Conservation (phyloP, 1,140 invertebrate genomes). For the Pseudobourletiella spinata region DNA sequence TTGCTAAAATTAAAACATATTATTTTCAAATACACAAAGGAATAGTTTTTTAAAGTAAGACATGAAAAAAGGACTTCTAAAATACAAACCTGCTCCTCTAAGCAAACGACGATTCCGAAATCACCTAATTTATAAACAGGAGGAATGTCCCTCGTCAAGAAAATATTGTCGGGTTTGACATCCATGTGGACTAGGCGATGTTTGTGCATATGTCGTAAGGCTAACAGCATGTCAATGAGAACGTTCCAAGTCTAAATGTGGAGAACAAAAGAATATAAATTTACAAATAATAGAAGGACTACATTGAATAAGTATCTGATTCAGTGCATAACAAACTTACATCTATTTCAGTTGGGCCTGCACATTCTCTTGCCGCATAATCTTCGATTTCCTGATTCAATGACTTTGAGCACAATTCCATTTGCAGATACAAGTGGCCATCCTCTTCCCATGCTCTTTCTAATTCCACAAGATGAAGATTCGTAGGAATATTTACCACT, state of each 20-base stretch:
- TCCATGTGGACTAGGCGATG: conserved; percentile 54
- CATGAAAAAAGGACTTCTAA: background rate
- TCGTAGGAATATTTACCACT: conserved; percentile 56
- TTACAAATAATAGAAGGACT: background rate
- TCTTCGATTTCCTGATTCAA: conserved; percentile 43
- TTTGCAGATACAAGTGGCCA: conserved; percentile 59
- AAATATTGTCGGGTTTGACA: conserved; percentile 58
- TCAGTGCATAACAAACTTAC: background rate
- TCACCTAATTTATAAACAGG: conserved; percentile 52
- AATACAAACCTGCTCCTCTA: conserved; percentile 43
- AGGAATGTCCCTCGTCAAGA: conserved; percentile 44
- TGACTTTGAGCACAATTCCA: conserved; percentile 53
- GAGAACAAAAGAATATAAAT: no score
- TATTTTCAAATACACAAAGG: no score
- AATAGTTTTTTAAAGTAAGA: background rate
- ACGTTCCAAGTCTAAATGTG: conserved; percentile 41
- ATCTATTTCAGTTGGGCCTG: background rate
- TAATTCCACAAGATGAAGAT: conserved; percentile 59
- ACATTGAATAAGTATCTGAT: background rate
- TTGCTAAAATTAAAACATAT: conserved; percentile 40
- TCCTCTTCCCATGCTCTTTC: conserved; percentile 66
- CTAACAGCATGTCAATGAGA: conserved; percentile 41
- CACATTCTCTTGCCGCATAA: conserved; percentile 5
- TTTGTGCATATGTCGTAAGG: conserved; percentile 52
- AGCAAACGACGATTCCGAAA: conserved; percentile 52